Conservation (phyloP, 92 coral and sea anemone genomes). For the Metridium senile region DNA sequence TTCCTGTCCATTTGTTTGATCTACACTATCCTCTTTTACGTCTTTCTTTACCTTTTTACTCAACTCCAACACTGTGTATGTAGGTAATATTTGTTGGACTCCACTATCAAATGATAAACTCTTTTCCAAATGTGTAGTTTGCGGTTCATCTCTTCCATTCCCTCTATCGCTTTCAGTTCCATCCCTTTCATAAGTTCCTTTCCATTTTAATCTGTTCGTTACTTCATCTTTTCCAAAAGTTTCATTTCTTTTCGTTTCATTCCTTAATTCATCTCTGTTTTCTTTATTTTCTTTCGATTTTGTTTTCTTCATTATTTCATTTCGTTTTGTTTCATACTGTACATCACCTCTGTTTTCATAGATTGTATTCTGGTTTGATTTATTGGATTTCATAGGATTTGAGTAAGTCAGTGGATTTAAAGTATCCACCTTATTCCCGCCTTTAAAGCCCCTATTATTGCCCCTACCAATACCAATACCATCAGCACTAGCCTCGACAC, state of each 20-base stretch:
- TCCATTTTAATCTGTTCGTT: background rate
- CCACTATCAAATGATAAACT: slow-evolving; percentile 14
- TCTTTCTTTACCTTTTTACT: background rate
- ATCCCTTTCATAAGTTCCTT: background rate
- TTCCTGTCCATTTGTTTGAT: background rate
- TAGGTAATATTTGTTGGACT: slow-evolving; percentile 4
- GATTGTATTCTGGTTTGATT: no score
- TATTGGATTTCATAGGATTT: background rate
- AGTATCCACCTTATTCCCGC: slow-evolving; percentile 7
- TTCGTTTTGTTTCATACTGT: no score
- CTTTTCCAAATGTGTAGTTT: background rate
- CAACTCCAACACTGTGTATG: background rate
- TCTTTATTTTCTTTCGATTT: no score
- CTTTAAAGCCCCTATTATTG: background rate
- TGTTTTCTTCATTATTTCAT: no score
- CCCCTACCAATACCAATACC: background rate
- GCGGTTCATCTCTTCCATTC: background rate
- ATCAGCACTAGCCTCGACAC: slow-evolving; percentile 19
- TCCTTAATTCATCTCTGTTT: no score
- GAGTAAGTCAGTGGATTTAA: background rate
- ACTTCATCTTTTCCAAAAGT: background rate
- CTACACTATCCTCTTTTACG: background rate
- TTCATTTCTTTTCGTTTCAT: no score
- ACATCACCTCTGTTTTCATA: no score
- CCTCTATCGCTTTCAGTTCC: background rate